Base-by-base conservation (phyloP, 1,140 invertebrate species). In the Bombus sibiricus region DNA sequence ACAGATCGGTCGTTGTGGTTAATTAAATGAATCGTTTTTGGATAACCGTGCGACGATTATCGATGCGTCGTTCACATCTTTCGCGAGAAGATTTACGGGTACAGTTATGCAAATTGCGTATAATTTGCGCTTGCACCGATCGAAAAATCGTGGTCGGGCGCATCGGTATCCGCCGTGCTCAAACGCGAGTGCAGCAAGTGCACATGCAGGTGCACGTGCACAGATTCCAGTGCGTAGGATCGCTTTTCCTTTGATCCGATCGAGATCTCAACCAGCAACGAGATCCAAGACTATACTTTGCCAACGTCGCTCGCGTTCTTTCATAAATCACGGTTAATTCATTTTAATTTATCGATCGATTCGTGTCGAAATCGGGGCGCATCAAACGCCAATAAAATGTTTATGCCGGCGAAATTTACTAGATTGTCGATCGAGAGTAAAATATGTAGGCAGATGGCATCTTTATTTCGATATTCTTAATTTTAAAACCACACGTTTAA, bases 221-320 rank as follows among this genome's bases (percentile, higher is more conserved):
- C 83, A 18, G 47, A 71, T 72, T 69, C 83, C 47, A 41, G 25
- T 25, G 83, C 68, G 64, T 59, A 57, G 34, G 76, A 80, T 85
- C 76, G 68, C 83, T 85, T 85, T 85, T 77, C 76, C 72, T 80
- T 80, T 32, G 83, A 80, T 71, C 47, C 66, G 68, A 79, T 85
- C 76, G 76, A 72, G 68, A 84, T 80, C 68, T 79, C 28, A 12
- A 53, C 13, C 66, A 25, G 66, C 57, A 85, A 85, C 68, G 53
- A 41, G n/a, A 78, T 57, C 64, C 12, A 32, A 37, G 18, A 39
- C 41, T 68, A n/a, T 72, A 80, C 53, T 83, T 71, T 53, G 43
- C 41, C 34, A 74, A 37, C 68, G 34, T 75, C 32, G 28, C 10
- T 53, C 22, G 53, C 13, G 10, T 32, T 66, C 39, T 66, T 76